Evolutionary conservation across 2,888 invertebrate species (phyloP).

Genomic region (Torymus tubicola): DNA sequence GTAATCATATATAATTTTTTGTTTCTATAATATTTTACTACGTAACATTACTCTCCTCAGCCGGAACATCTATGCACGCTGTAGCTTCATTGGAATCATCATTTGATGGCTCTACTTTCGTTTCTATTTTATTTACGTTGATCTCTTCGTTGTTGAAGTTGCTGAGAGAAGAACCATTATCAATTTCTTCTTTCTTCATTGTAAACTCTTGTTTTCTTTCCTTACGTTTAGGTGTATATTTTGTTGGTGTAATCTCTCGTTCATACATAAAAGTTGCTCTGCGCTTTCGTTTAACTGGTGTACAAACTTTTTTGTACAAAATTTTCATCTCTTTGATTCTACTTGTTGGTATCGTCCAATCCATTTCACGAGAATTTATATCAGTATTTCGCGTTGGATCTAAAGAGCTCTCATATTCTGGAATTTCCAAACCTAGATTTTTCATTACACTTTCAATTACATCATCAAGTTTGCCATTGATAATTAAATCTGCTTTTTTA

Average conservation of each 20-base stretch:
- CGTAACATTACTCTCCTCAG: constrained; percentile 55
- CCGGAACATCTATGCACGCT: constrained; percentile 50
- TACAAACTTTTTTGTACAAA: constrained; percentile 79
- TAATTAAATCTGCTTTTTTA: constrained; percentile 91
- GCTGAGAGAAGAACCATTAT: constrained; percentile 58
- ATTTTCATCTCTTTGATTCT: constrained; percentile 81
- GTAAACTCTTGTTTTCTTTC: constrained; percentile 60
- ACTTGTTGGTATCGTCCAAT: constrained; percentile 85
- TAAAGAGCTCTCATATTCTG: constrained; percentile 81
- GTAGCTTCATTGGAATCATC: constrained; percentile 55
- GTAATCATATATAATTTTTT: constrained; percentile 56
- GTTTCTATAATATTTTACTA: constrained; percentile 53
- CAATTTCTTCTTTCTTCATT: constrained; percentile 62
- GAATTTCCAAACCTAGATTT: constrained; percentile 85
- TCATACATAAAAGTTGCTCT: constrained; percentile 74
- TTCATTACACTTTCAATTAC: constrained; percentile 87
- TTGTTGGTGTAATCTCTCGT: constrained; percentile 66
- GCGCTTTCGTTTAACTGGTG: constrained; percentile 74
- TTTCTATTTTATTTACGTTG: constrained; percentile 44
- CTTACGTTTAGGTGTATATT: constrained; percentile 62
- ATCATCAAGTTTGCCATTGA: constrained; percentile 92
- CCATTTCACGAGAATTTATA: constrained; percentile 77
- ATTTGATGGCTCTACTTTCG: constrained; percentile 50
- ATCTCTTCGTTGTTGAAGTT: constrained; percentile 54
- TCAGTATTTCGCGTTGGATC: constrained; percentile 83